Conservation (phyloP, 2,797 vertebrate species). For the Nyctalus aviator region DNA sequence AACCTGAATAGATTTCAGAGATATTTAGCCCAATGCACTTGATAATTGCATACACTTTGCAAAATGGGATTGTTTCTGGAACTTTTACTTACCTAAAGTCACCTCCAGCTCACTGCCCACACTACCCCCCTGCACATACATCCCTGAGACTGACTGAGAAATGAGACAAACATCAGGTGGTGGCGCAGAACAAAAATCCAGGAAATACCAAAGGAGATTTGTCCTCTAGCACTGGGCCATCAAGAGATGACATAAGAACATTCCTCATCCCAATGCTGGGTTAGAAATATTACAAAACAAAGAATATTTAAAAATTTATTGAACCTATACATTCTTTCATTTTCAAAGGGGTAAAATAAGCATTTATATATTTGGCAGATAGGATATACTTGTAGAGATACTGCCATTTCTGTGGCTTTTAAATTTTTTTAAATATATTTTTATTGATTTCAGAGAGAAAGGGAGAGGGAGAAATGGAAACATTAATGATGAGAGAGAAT, state of each 20-base stretch:
- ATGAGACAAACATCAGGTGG: neutral
- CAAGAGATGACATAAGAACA: neutral
- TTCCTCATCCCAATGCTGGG: neutral
- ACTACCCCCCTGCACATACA: neutral
- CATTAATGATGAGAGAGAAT: no score
- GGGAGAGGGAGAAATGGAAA: no score
- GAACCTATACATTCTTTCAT: neutral
- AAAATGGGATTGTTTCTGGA: constrained; percentile 19
- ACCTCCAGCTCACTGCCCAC: neutral
- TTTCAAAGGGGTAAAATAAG: constrained; percentile 31
- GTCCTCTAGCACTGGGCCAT: neutral
- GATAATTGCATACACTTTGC: neutral
- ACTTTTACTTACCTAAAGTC: neutral
- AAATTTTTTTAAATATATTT: no score
- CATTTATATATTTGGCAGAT: neutral
- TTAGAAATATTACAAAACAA: neutral
- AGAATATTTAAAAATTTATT: neutral
- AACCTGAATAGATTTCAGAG: constrained; percentile 23
- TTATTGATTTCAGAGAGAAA: neutral
- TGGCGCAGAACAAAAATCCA: neutral
- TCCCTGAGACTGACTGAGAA: neutral
- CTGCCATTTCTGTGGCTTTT: neutral
- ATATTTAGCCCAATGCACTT: neutral
- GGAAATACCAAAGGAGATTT: neutral
- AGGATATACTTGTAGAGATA: neutral